Conservation (phyloP, 2,113 vertebrate genomes). For the Tupaia tana region DNA sequence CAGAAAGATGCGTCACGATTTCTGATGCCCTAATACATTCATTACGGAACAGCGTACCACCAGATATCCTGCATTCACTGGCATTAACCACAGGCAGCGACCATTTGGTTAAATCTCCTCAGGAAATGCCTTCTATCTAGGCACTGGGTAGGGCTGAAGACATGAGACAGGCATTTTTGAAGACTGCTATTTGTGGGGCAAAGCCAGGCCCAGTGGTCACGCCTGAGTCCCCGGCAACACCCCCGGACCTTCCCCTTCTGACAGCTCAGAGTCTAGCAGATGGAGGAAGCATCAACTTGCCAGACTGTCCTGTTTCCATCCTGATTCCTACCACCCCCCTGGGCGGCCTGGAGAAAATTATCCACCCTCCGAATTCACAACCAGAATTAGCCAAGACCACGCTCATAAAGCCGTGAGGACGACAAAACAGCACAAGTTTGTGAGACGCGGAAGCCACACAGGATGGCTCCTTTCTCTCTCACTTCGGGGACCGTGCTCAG, state of each 20-base stretch:
- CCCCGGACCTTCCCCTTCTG: background rate
- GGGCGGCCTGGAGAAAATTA: background rate
- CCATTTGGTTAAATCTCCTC: background rate
- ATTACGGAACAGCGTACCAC: rapidly evolving
- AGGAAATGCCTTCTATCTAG: background rate
- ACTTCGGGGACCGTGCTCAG: rapidly evolving
- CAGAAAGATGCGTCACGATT: too few relatives aligned
- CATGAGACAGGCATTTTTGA: background rate
- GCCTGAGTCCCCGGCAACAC: background rate
- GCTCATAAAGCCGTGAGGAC: background rate
- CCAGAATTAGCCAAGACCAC: background rate
- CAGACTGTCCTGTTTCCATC: background rate
- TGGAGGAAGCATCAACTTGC: rapidly evolving
- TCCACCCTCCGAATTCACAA: background rate
- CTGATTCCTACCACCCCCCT: background rate
- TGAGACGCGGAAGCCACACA: background rate
- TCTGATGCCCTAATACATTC: background rate
- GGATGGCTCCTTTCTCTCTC: background rate
- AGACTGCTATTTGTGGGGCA: background rate
- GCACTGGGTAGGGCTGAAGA: background rate
- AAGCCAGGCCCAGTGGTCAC: rapidly evolving
- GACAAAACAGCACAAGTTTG: background rate
- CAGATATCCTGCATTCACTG: rapidly evolving
- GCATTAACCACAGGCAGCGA: too few relatives aligned
- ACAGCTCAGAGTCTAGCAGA: background rate